Base-by-base conservation (phyloP, 2,113 vertebrate species). In the Quiscalus mexicanus region DNA sequence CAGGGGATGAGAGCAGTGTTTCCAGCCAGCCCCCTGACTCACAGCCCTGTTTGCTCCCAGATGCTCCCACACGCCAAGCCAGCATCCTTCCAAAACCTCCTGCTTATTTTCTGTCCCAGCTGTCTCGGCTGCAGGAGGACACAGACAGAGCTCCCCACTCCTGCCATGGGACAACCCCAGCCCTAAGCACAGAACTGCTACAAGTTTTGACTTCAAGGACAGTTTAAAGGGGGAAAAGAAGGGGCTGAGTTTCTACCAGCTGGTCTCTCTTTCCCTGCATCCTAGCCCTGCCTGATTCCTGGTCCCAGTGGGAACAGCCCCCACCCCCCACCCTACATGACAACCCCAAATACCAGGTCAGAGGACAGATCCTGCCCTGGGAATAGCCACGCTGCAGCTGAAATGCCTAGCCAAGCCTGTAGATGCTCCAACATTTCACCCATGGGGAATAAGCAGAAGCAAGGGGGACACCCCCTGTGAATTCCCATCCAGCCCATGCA, bases 311-410 rank as follows among this genome's bases (percentile, higher is more conserved):
- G 10, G 30, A 83, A 53, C 23, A 45, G 79, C 47, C 3, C 16
- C 20, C 30, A 39, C 33, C 15, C 15, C n/a, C 4, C 13, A 21
- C n/a, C 3, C 47, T 27, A 31, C 33, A 59, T 47, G 35, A 71
- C 83, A 85, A 76, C 37, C 58, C 76, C 44, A 88, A 86, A 96
- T 83, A 95, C 63, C 89, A 86, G 83, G 96, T 92, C 83, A 95
- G 89, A 92, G 91, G 89, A 96, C 71, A 89, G 41, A 59, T 67
- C 47, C 33, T 88, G 62, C 47, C 78, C 42, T 73, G 58, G 30
- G 24, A 92, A 55, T 71, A 86, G 67, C 44, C 53, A 52, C 6
- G 3, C 44, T 87, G 75, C 75, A 79, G 44, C 33, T 5, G 4
- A 83, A 83, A 95, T 5, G 15, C 64, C 88, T 73, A 84, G 42